Conservation (phyloP, 2,113 vertebrate genomes). For the Abramis brama region DNA sequence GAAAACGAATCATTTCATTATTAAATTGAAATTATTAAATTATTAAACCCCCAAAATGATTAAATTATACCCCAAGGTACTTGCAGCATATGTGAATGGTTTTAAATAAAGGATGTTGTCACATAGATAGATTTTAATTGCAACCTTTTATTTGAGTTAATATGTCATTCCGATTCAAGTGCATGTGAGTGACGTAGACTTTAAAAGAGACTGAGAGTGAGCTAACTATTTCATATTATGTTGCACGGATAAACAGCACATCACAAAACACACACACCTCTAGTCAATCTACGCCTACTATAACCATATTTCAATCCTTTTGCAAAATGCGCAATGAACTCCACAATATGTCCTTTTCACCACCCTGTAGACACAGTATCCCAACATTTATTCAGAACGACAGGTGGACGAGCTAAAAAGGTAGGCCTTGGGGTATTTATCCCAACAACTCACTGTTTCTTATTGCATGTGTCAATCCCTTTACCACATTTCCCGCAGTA, state of each 20-base stretch:
- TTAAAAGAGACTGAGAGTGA: background rate
- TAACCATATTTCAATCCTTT: background rate
- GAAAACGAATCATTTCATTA: too few relatives aligned
- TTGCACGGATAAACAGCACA: background rate
- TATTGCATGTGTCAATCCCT: background rate
- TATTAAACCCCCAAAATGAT: too few relatives aligned
- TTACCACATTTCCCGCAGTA: background rate
- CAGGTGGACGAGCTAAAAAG: slow-evolving; percentile 83
- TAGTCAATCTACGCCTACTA: background rate
- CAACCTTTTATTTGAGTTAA: too few relatives aligned
- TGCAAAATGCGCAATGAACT: background rate
- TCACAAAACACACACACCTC: background rate
- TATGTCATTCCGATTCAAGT: background rate
- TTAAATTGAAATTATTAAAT: too few relatives aligned
- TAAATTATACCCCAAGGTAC: too few relatives aligned
- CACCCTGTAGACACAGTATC: slow-evolving; percentile 42
- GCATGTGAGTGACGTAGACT: background rate
- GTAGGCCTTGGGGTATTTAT: slow-evolving; percentile 84
- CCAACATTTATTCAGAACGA: slow-evolving; percentile 69
- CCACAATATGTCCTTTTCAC: background rate
- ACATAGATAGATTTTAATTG: too few relatives aligned
- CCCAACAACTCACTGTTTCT: slow-evolving; percentile 83
- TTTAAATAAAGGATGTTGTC: too few relatives aligned
- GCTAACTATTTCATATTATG: background rate
- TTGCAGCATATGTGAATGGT: too few relatives aligned